A percentile compares a stretch with the other conserved stretches of the same genome.
These are phyloP conservation scores for Drosophila ustulata DNA, from an alignment of 2,888 invertebrate genomes.

Conservation along the genomic window DNA sequence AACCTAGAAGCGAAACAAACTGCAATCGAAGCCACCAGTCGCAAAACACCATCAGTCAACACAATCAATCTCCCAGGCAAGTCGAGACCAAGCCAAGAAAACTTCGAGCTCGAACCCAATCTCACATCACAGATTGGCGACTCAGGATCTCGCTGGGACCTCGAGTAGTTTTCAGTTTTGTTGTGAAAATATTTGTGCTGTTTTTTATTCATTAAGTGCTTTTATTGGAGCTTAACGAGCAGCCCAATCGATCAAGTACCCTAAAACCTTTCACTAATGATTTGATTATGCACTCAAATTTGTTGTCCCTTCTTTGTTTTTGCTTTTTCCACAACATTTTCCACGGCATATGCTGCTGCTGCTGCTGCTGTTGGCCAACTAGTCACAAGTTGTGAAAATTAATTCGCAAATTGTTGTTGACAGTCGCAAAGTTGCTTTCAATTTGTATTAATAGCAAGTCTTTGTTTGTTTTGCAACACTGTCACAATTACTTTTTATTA, in stretches of 20 bases:
- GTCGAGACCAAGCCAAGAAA: neutral
- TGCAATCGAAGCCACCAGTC: constrained; percentile 11
- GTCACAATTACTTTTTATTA: constrained; percentile 9
- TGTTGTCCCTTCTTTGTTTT: constrained; percentile 21
- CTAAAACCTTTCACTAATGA: constrained; percentile 82
- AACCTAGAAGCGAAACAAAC: constrained; percentile 41
- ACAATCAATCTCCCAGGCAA: constrained; percentile 69
- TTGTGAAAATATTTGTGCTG: constrained; percentile 80
- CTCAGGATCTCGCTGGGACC: constrained; percentile 20
- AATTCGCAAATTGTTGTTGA: constrained; percentile 64
- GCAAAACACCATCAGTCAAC: constrained; percentile 77
- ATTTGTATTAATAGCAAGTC: constrained; percentile 56
- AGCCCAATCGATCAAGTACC: constrained; percentile 79
- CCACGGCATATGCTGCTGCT: constrained; percentile 10
- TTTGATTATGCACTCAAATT: constrained; percentile 70
- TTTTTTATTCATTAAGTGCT: constrained; percentile 75
- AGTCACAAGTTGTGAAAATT: constrained; percentile 34
- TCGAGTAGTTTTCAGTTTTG: constrained; percentile 43
- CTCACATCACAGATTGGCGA: constrained; percentile 10
- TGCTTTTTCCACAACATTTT: constrained; percentile 6
- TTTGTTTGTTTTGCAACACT: constrained; percentile 27
- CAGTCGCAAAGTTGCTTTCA: constrained; percentile 52
- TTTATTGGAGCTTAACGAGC: constrained; percentile 76
- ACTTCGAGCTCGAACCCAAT: neutral
- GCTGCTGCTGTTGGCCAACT: neutral